Evolutionary conservation across 1,140 invertebrate genomes (phyloP).

Genomic region (Cydia amplana): DNA sequence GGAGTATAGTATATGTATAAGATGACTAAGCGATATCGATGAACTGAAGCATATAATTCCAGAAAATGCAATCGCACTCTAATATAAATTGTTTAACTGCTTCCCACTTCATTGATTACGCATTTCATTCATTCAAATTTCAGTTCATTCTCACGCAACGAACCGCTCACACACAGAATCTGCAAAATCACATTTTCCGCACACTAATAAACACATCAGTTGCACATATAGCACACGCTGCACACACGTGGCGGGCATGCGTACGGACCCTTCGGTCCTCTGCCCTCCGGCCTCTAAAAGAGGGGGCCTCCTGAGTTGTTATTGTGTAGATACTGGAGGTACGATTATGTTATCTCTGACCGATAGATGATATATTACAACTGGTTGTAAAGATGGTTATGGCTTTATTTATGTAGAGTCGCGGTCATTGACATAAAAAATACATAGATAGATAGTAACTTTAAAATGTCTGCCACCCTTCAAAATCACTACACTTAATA

Average conservation of each 20-base stretch:
- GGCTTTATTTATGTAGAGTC: background rate
- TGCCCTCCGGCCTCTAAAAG: background rate
- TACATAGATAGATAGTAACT: background rate
- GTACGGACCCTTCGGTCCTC: constrained; percentile 34
- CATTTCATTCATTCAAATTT: background rate
- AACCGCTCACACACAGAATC: constrained; percentile 33
- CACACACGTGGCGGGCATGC: constrained; percentile 44
- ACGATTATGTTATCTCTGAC: background rate
- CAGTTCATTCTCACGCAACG: constrained; percentile 17
- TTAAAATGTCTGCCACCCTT: no score
- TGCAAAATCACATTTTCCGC: constrained; percentile 43
- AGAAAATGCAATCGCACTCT: no score
- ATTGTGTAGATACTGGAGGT: background rate
- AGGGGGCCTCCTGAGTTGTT: background rate
- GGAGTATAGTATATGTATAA: no score
- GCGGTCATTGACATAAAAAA: background rate
- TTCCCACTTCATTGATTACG: background rate
- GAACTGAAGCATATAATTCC: no score
- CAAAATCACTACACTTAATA: no score
- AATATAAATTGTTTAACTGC: no score
- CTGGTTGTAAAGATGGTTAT: background rate
- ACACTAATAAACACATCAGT: constrained; percentile 50
- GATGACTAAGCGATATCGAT: no score
- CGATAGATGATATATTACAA: background rate
- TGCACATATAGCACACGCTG: constrained; percentile 38